phyloP scores from a whole-genome alignment of 2,113 vertebrate species.

The Petrocephalus zakoni region DNA sequence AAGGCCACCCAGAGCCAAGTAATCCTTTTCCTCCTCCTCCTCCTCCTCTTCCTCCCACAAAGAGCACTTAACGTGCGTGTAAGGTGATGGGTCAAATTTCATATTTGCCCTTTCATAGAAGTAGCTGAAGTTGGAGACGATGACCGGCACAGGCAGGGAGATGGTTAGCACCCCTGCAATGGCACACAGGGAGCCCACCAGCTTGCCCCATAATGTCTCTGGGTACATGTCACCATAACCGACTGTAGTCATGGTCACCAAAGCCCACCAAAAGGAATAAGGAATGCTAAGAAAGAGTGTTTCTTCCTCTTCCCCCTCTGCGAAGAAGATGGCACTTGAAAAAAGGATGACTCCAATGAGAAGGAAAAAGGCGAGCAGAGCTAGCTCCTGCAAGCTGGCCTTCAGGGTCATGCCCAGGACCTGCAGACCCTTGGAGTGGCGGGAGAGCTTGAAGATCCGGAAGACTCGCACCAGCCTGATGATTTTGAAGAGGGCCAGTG shows the following conservation, averaged over 20 bases:
- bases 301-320: constrained; percentile 68
- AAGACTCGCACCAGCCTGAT: too few relatives aligned
- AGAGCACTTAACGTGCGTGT: constrained; percentile 55
- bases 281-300: constrained; percentile 80
- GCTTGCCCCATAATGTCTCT: too few relatives aligned
- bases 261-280: constrained; percentile 82
- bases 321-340: constrained; percentile 83
- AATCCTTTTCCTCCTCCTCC: constrained; percentile 38
- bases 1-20: constrained; percentile 47
- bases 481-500: too few relatives aligned
- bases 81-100: constrained; percentile 60
- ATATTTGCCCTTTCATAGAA: constrained; percentile 66
- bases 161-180: constrained; percentile 75
- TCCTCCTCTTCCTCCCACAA: constrained; percentile 42
- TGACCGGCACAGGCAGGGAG: too few relatives aligned
- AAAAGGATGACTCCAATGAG: constrained; percentile 69
- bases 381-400: constrained; percentile 82
- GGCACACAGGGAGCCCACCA: too few relatives aligned
- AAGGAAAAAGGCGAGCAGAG: constrained; percentile 82
- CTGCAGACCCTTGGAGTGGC: too few relatives aligned
- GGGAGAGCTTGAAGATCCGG: too few relatives aligned
- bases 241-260: constrained; percentile 86
- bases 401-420: too few relatives aligned
- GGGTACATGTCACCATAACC: constrained; percentile 80
- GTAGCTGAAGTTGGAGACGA: constrained; percentile 50